Percentiles rank a stretch among this genome's conserved stretches.
Conservation (phyloP, 37 sponge, comb jelly and placozoan genomes). For the Oscarella lobularis region DNA sequence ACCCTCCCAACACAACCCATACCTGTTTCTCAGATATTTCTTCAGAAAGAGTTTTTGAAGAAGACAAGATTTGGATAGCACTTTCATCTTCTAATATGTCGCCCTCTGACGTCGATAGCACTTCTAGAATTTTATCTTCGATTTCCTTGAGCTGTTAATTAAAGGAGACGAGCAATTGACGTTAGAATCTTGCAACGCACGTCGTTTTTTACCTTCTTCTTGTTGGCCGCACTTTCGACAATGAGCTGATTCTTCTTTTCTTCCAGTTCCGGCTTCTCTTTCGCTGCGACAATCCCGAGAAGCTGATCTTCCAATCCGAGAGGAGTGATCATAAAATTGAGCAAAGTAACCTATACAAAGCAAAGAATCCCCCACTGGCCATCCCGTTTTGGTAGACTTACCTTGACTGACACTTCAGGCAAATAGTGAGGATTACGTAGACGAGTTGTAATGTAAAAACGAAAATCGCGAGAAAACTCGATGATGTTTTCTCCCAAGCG, state of each 20-base stretch:
- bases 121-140: conserved; percentile 96
- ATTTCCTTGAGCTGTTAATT: conserved; percentile 73
- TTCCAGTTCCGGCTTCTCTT: conserved; percentile 96
- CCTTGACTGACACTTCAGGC: conserved; percentile 98
- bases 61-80: conserved; percentile 90
- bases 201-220: conserved; percentile 50
- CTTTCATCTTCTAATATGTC: conserved; percentile 95
- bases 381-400: conserved; percentile 5
- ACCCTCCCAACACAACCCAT: background rate
- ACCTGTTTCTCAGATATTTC: conserved; percentile 92
- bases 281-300: conserved; percentile 93
- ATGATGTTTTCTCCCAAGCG: conserved; percentile 91
- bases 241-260: conserved; percentile 96
- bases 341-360: conserved; percentile 58
- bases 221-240: conserved; percentile 84
- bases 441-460: conserved; percentile 96
- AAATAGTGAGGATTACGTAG: conserved; percentile 97
- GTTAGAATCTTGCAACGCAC: background rate
- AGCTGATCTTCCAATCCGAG: conserved; percentile 97
- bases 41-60: conserved; percentile 80
- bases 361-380: background rate
- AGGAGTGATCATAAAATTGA: conserved; percentile 99
- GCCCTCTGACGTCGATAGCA: conserved; percentile 77
- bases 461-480: conserved; percentile 90
- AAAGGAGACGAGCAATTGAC: background rate